Evolutionary conservation across 2,113 vertebrate genomes (phyloP), one percentile per base, ranked within the genome.

Genomic region (Rhinopomastus cyanomelas): DNA sequence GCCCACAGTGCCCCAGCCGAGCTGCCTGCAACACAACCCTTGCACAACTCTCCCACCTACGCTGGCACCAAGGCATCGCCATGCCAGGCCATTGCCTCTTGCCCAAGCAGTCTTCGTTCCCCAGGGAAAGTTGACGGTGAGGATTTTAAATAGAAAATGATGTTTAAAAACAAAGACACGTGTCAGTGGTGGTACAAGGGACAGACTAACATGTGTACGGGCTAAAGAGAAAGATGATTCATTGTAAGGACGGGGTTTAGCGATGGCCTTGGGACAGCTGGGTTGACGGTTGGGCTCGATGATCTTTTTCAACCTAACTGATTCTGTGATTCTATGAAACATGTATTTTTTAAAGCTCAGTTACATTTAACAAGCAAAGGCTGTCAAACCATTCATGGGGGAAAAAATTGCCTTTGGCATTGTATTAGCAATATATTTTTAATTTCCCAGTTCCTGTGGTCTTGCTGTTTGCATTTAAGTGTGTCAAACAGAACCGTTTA

Each of bases 381-480:
- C 71, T 95, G 86, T 89, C 94, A 94, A 67, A 55, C 46, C 22
- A 44, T 51, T 89, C 59, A 49, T 6, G 39, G 49, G 39, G 53
- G 5, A 2, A 13, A 56, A 61, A 81, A 92, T 16, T 1, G 25
- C 81, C 85, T 79, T 83, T 79, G 73, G 88, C 81, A 49, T 80
- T 76, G 78, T 30, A 78, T 91, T 89, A 94, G 77, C 78, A 77
- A 90, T 94, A 87, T 86, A 92, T 57, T 88, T 92, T 94, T 88
- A 82, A 89, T 93, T 90, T 95, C 90, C 66, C 91, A 46, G 57
- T 94, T 67, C 80, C 86, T 91, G 56, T 42, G 65, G 48, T 52
- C 66, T 92, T 80, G 30, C 89, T 95, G 83, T 74, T 95, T 95
- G 88, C 75, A 74, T 93, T 97, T 87, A 85, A 95, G 87, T 53